Percentiles rank a stretch among this genome's conserved stretches.
Conservation (phyloP, 2,888 invertebrate genomes). For the Nemapogon koenigi region DNA sequence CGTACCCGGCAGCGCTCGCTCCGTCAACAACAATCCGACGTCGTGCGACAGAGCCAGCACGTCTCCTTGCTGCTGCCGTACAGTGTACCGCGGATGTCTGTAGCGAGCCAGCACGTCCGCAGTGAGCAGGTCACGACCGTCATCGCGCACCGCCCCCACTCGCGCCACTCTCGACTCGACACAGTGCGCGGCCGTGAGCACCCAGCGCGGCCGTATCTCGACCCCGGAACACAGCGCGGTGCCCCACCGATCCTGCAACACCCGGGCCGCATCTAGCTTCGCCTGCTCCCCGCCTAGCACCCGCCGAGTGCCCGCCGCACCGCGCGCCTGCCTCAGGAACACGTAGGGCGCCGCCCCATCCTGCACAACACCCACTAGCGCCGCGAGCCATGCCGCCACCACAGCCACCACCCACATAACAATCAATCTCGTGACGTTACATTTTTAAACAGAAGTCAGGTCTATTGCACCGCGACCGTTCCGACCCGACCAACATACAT, state of each 20-base stretch:
- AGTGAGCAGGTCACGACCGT: constrained; percentile 23
- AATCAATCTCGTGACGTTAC: too few species aligned
- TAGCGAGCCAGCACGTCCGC: constrained; percentile 32
- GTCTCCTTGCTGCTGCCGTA: constrained; percentile 24
- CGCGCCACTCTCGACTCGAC: constrained; percentile 30
- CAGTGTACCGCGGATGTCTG: constrained; percentile 36
- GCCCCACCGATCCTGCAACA: constrained; percentile 35
- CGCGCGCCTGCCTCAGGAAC: constrained; percentile 8
- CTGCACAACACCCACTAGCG: constrained; percentile 8
- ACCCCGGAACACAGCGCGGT: constrained; percentile 36
- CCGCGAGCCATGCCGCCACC: background rate
- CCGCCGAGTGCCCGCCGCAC: constrained; percentile 27
- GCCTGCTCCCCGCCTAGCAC: constrained; percentile 37
- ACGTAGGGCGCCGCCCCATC: background rate
- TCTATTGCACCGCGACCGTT: too few species aligned
- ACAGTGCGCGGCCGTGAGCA: constrained; percentile 50
- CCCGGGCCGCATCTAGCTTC: constrained; percentile 25
- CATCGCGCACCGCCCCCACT: constrained; percentile 29
- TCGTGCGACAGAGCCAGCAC: constrained; percentile 41
- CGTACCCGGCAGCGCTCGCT: constrained; percentile 28
- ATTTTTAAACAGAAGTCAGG: too few species aligned
- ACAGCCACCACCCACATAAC: background rate
- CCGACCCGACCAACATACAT: too few species aligned
- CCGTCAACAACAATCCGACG: too few species aligned
- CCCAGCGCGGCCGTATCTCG: constrained; percentile 38